Evolutionary conservation across 1,140 invertebrate genomes (phyloP), one percentile per base, ranked within the genome.

Genomic region (Neodiprion pinetum): DNA sequence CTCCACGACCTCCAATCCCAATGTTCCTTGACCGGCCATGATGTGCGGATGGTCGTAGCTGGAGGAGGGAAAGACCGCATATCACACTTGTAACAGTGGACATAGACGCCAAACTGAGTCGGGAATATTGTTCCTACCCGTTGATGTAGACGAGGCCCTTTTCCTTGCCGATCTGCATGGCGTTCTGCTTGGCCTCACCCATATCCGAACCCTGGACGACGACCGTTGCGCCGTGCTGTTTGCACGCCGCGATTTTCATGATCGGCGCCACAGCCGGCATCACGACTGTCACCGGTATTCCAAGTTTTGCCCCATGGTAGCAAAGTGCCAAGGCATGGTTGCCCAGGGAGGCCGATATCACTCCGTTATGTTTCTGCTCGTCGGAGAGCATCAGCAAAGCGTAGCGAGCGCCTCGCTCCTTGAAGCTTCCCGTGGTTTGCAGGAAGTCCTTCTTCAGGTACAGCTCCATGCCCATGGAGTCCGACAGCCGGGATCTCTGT

Each of bases 401-500:
- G 82, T 96, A 96, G 10, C 97, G 90, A 1, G 97, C 97, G 7
- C 97, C 97, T 75, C 97, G 91, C 86, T 98, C 97, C 88, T 98
- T 97, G 82, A 98, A 98, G 87, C 95, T 97, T 86, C 97, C 97
- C 10, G 96, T 98, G 72, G 92, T 93, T 88, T 98, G 96, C 9
- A 97, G 88, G 86, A 96, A 98, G 83, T 98, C 97, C 84, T 97
- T 97, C 87, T 98, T 98, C 75, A 98, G 91, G 86, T 93, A 98
- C 66, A 98, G 91, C 48, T 97, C 93, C 92, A 98, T 95, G 40
- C 93, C 95, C 73, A 93, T 93, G 11, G 91, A 80, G 5, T 91
- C 87, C 0, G 95, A 97, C 81, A 97, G 91, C 78, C 94, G 94
- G 0, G 96, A 96, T 90, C 90, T 92, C 93, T 94, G 80, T 67